Evolutionary conservation across 2,888 invertebrate genomes (phyloP).

Genomic region (Cartodere bifasciata): DNA sequence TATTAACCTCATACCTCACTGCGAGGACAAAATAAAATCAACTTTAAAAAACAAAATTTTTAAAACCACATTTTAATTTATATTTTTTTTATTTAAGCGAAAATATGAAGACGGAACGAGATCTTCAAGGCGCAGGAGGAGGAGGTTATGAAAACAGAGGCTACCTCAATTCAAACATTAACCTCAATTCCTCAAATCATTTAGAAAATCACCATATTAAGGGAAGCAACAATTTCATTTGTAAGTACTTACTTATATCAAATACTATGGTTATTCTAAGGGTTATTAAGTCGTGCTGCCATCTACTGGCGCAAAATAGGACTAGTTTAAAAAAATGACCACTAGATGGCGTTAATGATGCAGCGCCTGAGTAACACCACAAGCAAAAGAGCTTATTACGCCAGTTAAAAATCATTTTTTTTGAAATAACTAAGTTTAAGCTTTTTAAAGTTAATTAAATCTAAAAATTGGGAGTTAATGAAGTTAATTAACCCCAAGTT

Average conservation of each 20-base stretch:
- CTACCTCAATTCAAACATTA: constrained; percentile 26
- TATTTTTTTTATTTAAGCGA: too few species aligned
- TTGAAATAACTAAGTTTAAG: constrained; percentile 1
- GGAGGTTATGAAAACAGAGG: constrained; percentile 21
- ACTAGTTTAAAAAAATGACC: not conserved
- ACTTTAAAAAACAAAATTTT: too few species aligned
- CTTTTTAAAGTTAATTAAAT: constrained; percentile 1
- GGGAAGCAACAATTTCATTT: constrained; percentile 48
- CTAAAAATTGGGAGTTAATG: constrained; percentile 7
- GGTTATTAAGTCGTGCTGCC: too few species aligned
- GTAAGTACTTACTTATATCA: constrained; percentile 30
- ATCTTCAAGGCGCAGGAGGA: constrained; percentile 27
- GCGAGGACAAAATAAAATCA: too few species aligned
- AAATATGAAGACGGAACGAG: constrained; percentile 22
- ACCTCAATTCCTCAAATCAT: constrained; percentile 34
- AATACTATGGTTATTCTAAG: too few species aligned
- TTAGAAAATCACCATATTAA: constrained; percentile 27
- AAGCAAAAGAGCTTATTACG: too few species aligned
- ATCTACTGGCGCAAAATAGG: not conserved
- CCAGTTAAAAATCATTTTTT: too few species aligned
- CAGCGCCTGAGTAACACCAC: too few species aligned
- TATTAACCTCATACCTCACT: too few species aligned
- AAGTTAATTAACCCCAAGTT: too few species aligned
- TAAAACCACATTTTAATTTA: too few species aligned
- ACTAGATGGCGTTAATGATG: too few species aligned